Evolutionary conservation across 2,888 invertebrate genomes (phyloP), one percentile per base, ranked within the genome.

Genomic region (Hirudinaria manillensis): DNA sequence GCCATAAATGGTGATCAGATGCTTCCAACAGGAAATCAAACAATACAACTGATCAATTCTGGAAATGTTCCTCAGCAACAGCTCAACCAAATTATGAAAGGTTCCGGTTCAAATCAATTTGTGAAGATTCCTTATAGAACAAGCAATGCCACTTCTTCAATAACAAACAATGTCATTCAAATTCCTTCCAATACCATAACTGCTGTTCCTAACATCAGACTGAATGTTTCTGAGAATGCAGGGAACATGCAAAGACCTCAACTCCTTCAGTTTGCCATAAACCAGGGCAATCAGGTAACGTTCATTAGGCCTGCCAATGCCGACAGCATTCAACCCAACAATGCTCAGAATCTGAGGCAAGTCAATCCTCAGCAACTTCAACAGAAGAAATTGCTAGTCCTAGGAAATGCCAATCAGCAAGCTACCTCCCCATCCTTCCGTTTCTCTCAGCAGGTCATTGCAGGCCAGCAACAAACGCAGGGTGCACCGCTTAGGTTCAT

Each of bases 41-140:
- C 65, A 24, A 27, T 73, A 34, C 73, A 73, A 38, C 61, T 73
- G 34, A 16, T 65, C 21, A 73, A 36, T 34, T 21, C 73, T 65
- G 29, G 34, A n/a, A 72, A 72, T 53, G 19, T 72, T 10, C 72
- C 24, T 32, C 73, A 73, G 32, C 73, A 73, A 24, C 73, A 73
- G 61, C 73, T 73, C 3, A 38, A 61, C n/a, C 73, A 73, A 65
- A 21, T 73, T 27, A 65, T 65, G 21, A 51, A 61, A 21, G n/a
- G 36, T 21, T 45, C 73, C 24, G 73, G 73, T n/a, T 61, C 61
- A 13, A 73, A 73, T 45, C 73, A 73, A 65, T 27, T 56, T 19
- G 34, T 73, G 2, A 51, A 61, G n/a, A 27, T 73, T 51, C 73
- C 73, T 2, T 32, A 61, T 3, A 56, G 34, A 16, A 65, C 34